Percentiles rank a stretch among this genome's conserved stretches.
phyloP scores from a whole-genome alignment of 2,113 vertebrate species.

The Gulo gulo region DNA sequence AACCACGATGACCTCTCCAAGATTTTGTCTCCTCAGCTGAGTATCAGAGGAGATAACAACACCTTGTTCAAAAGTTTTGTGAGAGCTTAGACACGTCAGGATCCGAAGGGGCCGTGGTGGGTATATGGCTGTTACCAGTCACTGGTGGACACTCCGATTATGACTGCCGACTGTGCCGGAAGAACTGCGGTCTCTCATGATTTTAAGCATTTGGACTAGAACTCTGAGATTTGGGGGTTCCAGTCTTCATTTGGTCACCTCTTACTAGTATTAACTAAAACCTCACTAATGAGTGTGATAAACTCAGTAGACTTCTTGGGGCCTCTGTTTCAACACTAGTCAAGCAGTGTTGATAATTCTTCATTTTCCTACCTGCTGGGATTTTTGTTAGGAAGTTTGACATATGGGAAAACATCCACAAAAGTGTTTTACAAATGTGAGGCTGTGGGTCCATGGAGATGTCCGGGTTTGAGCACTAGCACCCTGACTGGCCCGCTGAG shows the following conservation, averaged over 20 bases:
- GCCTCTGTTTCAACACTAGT: background rate
- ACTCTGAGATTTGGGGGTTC: background rate
- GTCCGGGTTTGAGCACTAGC: background rate
- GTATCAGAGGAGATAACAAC: background rate
- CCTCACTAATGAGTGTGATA: background rate
- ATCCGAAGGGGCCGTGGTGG: background rate
- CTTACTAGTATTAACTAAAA: background rate
- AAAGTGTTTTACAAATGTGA: background rate
- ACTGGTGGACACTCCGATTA: accelerated
- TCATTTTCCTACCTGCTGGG: background rate
- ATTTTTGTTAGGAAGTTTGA: background rate
- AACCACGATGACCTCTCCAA: background rate
- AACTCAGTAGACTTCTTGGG: background rate
- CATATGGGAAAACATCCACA: background rate
- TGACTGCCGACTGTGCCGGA: background rate
- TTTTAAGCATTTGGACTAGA: background rate
- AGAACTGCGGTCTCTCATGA: background rate
- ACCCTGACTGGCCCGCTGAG: accelerated
- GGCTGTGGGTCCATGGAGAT: background rate
- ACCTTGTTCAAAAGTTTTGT: background rate
- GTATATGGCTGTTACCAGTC: accelerated
- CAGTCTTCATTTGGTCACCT: background rate
- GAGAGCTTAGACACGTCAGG: background rate
- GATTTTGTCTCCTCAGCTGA: background rate
- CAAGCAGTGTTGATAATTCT: background rate